Evolutionary conservation across 2,888 invertebrate genomes (phyloP).

Genomic region (Latheticus oryzae): DNA sequence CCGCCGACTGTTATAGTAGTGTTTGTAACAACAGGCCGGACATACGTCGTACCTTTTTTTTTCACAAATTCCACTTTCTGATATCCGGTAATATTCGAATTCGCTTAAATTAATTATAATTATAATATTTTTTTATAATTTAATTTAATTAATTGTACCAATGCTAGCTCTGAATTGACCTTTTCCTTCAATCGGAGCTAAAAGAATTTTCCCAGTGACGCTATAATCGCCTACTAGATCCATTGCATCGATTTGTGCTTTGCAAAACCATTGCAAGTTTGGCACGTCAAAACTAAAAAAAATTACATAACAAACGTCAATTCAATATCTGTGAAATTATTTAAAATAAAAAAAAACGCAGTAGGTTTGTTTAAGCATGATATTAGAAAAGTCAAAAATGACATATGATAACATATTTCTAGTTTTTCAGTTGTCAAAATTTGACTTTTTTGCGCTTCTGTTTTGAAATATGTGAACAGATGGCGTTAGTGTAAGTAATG

Average conservation of each 20-base stretch:
- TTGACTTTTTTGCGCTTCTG: too few relatives aligned
- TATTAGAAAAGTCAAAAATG: too few relatives aligned
- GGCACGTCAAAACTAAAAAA: constrained; percentile 53
- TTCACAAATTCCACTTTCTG: constrained; percentile 49
- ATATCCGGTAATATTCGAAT: constrained; percentile 46
- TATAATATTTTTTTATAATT: neutral
- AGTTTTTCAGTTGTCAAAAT: too few relatives aligned
- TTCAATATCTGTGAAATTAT: too few relatives aligned
- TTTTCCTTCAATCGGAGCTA: constrained; percentile 55
- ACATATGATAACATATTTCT: too few relatives aligned
- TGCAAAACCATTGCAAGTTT: constrained; percentile 51
- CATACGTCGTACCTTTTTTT: constrained; percentile 48
- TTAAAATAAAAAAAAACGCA: too few relatives aligned
- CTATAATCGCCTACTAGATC: constrained; percentile 53
- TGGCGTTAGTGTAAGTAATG: too few relatives aligned
- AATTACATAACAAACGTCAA: too few relatives aligned
- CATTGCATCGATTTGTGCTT: constrained; percentile 46
- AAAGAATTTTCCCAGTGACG: constrained; percentile 56
- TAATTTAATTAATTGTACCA: constrained; percentile 43
- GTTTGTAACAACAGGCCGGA: constrained; percentile 50
- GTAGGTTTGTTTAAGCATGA: too few relatives aligned
- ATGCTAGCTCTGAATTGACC: constrained; percentile 53
- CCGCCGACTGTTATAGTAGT: constrained; percentile 50
- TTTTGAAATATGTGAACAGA: too few relatives aligned
- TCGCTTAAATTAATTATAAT: constrained; percentile 39